These are phyloP conservation scores for Micrasema longulum DNA, from an alignment of 1,140 invertebrate species.

Conservation along the genomic window DNA sequence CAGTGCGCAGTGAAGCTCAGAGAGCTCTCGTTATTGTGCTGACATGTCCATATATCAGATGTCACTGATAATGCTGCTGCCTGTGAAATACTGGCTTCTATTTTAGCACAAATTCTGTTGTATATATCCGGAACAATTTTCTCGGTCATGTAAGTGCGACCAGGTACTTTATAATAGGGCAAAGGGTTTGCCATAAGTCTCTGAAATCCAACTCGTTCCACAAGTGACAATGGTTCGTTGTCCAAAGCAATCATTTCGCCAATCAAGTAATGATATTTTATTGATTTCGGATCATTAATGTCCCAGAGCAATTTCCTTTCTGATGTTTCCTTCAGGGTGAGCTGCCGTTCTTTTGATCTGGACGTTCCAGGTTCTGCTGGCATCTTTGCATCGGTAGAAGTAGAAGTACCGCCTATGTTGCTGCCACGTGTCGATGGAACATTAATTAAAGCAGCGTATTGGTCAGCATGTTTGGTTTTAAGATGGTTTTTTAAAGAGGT, in stretches of 20 bases:
- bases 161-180: constrained; percentile 54
- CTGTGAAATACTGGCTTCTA: too few species aligned
- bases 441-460: constrained; percentile 40
- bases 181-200: constrained; percentile 50
- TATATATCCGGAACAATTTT: background rate
- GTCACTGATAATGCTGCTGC: too few species aligned
- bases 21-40: too few species aligned
- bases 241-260: constrained; percentile 56
- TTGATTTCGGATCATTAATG: constrained; percentile 36
- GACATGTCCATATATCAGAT: too few species aligned
- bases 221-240: constrained; percentile 55
- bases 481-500: constrained; percentile 54
- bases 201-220: constrained; percentile 51
- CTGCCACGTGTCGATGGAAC: constrained; percentile 14
- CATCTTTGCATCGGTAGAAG: constrained; percentile 46
- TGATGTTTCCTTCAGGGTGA: constrained; percentile 43
- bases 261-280: constrained; percentile 52
- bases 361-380: constrained; percentile 47
- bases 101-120: too few species aligned
- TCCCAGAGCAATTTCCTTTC: constrained; percentile 30
- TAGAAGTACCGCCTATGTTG: constrained; percentile 36
- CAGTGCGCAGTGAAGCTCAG: too few species aligned
- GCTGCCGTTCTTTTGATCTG: constrained; percentile 42
- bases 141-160: constrained; percentile 53
- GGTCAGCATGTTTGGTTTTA: constrained; percentile 51